Base-by-base conservation (phyloP, 2,888 invertebrate genomes). In the Rhamnusium bicolor region DNA sequence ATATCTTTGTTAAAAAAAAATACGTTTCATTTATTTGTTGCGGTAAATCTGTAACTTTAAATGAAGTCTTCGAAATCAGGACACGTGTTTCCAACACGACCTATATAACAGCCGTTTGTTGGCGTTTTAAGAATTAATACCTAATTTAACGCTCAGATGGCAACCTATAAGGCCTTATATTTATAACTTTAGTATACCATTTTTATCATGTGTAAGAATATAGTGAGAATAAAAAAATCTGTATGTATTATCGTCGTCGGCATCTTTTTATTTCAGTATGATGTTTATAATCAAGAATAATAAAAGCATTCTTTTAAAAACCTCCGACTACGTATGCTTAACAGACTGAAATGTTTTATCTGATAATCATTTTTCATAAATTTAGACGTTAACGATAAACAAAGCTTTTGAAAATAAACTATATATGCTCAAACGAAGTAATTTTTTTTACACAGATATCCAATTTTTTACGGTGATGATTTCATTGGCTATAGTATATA, bases 181-280 rank as follows among this genome's bases (percentile, higher is more conserved):
- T 14, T 29, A 65, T 29, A 53, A 63, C 51, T 49, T 21, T 18
- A 1, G 6, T 32, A 14, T 16, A 7, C 53, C n/a, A 24, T 19
- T 21, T 65, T 53, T 54, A 65, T 53, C 53, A 65, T 53, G 53
- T 53, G 65, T 65, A 19, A 65, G 65, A 51, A 65, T 32, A 27
- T 19, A 32, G 29, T 29, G 49, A 19, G 65, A 65, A 65, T 18
- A 65, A 65, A 65, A 65, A 63, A 47, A 49, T 65, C n/a, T 65
- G 7, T 65, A 14, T 16, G 12, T 32, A 18, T 19, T 65, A 65
- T 65, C 65, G 53, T 29, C 53, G 65, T 32, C 65, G 65, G 65
- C 65, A 65, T 65, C 65, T 51, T 65, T 65, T 53, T 58, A 58
- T 27, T 65, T 63, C 63, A 3, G 24, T 49, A 10, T 21, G 24